Conservation (phyloP, 2,113 vertebrate genomes). For the Alouatta palliata region DNA sequence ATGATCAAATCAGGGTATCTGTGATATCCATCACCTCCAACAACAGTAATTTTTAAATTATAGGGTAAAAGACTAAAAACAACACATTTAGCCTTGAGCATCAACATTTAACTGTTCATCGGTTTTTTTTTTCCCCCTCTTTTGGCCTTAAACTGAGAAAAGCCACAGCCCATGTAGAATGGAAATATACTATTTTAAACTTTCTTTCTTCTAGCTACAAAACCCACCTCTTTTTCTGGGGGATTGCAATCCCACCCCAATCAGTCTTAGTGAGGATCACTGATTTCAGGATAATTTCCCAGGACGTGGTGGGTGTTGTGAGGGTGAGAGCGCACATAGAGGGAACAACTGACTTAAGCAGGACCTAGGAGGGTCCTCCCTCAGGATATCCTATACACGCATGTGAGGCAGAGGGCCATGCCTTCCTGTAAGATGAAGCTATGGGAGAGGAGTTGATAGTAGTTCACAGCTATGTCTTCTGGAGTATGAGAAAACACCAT, state of each 20-base stretch:
- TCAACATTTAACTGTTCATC: background rate
- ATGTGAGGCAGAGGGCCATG: background rate
- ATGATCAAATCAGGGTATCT: too few relatives aligned
- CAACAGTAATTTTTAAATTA: background rate
- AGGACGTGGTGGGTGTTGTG: background rate
- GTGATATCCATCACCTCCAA: too few relatives aligned
- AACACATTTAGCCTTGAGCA: background rate
- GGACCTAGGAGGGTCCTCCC: background rate
- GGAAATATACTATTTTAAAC: background rate
- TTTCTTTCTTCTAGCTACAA: background rate
- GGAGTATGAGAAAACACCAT: background rate
- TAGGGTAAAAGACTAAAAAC: background rate
- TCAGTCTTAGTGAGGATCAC: background rate
- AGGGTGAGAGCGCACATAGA: background rate
- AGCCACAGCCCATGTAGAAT: background rate
- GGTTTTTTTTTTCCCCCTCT: background rate
- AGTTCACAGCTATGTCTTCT: background rate
- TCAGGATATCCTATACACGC: too few relatives aligned
- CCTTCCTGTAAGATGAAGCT: background rate
- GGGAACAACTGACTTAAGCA: background rate
- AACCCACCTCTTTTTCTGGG: background rate
- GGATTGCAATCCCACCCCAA: background rate
- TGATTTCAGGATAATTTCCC: background rate
- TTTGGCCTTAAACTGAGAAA: background rate
- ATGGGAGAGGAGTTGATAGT: background rate